Evolutionary conservation across 2,888 invertebrate genomes (phyloP).

Genomic region (Xylota sylvarum): DNA sequence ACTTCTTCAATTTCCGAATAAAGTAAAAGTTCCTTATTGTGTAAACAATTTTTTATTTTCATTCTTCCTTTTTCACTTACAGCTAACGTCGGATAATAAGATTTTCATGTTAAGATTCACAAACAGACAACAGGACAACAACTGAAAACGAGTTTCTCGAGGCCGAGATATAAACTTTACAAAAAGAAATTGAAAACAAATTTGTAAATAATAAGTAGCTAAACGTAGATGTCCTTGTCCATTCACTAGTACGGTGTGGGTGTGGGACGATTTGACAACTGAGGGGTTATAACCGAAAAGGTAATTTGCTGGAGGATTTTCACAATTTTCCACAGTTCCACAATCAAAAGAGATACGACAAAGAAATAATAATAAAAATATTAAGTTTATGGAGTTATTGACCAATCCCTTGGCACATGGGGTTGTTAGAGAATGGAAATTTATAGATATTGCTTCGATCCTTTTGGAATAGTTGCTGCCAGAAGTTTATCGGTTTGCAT

Average conservation of each 20-base stretch:
- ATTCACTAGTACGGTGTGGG: neutral
- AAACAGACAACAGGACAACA: slow-evolving; percentile 54
- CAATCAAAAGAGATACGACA: slow-evolving; percentile 40
- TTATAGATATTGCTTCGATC: no score
- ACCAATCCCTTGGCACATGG: neutral
- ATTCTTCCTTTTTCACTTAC: slow-evolving; percentile 50
- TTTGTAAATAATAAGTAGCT: slow-evolving; percentile 72
- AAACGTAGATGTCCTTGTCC: slow-evolving; percentile 37
- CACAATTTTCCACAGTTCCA: slow-evolving; percentile 18
- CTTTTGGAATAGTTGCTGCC: no score
- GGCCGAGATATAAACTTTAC: slow-evolving; percentile 66
- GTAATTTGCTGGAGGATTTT: slow-evolving; percentile 54
- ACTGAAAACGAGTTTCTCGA: slow-evolving; percentile 53
- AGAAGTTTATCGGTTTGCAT: no score
- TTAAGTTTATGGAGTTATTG: slow-evolving; percentile 43
- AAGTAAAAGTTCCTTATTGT: slow-evolving; percentile 72
- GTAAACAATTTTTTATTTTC: slow-evolving; percentile 67
- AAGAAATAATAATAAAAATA: slow-evolving; percentile 22
- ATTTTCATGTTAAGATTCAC: slow-evolving; percentile 73
- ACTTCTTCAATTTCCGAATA: slow-evolving; percentile 73
- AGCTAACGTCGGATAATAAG: slow-evolving; percentile 67
- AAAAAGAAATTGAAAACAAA: slow-evolving; percentile 73
- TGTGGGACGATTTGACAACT: slow-evolving; percentile 28
- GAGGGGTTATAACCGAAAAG: slow-evolving; percentile 15
- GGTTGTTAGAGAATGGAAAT: neutral